Evolutionary conservation across 2,113 vertebrate species (phyloP), one percentile per base, ranked within the genome.

Genomic region (Antigone vipio): DNA sequence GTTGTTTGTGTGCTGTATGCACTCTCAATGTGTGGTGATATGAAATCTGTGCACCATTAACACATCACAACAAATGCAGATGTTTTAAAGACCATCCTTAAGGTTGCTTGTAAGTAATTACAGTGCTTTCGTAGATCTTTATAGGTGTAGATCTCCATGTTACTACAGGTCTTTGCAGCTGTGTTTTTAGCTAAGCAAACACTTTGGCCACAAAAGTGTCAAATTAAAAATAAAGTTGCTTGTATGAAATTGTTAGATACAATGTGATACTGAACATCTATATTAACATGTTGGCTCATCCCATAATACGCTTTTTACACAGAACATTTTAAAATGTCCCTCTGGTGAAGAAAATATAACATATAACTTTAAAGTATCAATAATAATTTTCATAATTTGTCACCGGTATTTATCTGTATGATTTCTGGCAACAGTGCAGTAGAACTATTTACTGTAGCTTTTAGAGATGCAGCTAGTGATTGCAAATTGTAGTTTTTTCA

Each of bases 61-160:
- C 26, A 35, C 5, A 11, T 94, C 66, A 63, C 42, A 60, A 89
- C 74, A 94, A 94, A 92, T 60, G 74, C 78, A 88, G 66, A 15
- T 92, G 81, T 93, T 11, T 91, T 78, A 71, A 90, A 88, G 34
- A 35, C 44, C 11, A 32, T 71, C 78, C 86, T 94, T 85, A 56
- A 58, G 69, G 72, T 90, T 96, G 26, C 85, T 94, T 87, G 50
- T 6, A 72, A 87, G 75, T 91, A 88, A 92, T 91, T 93, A 45
- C 60, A 85, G 38, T 86, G 45, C 64, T 89, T 89, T 93, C 59
- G 18, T 14, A 60, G 85, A 53, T 74, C 27, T 44, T 42, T 9
- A 5, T 26, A 35, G 64, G 12, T 52, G 11, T 27, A 68, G 49
- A 55, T 45, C 34, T 71, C 76, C 14, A 12, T 63, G 86, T 92